Conservation (phyloP, 1,140 invertebrate genomes). For the Amyelois transitella region DNA sequence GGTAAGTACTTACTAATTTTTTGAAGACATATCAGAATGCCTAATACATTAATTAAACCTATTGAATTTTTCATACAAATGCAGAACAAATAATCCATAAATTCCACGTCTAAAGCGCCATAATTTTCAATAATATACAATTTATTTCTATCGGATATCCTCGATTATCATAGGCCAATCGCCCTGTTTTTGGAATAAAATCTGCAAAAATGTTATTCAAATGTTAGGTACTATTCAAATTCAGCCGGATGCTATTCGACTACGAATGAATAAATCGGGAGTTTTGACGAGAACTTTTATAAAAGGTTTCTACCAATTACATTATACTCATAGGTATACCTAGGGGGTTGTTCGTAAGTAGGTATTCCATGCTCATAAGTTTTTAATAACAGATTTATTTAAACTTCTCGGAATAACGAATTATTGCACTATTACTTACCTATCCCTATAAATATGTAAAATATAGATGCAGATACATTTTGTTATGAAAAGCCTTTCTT, state of each 20-base stretch:
- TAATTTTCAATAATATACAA: slow-evolving; percentile 7
- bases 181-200: slow-evolving; percentile 17
- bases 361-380: too few relatives aligned
- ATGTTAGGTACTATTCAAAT: slow-evolving; percentile 40
- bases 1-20: background rate
- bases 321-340: too few relatives aligned
- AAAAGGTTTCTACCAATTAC: too few relatives aligned
- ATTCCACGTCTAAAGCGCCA: background rate
- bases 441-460: too few relatives aligned
- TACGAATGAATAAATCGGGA: slow-evolving; percentile 13
- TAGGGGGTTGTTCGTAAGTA: too few relatives aligned
- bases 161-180: slow-evolving; percentile 15
- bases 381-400: too few relatives aligned
- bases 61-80: background rate
- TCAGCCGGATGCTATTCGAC: slow-evolving; percentile 30
- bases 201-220: too few relatives aligned
- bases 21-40: too few relatives aligned
- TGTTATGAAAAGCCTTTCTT: too few relatives aligned
- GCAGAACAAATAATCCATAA: background rate
- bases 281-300: background rate
- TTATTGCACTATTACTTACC: too few relatives aligned
- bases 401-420: too few relatives aligned
- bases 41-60: background rate
- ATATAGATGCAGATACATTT: too few relatives aligned
- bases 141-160: slow-evolving; percentile 35